phyloP scores from a whole-genome alignment of 2,888 invertebrate species.

The Linyphia triangularis region DNA sequence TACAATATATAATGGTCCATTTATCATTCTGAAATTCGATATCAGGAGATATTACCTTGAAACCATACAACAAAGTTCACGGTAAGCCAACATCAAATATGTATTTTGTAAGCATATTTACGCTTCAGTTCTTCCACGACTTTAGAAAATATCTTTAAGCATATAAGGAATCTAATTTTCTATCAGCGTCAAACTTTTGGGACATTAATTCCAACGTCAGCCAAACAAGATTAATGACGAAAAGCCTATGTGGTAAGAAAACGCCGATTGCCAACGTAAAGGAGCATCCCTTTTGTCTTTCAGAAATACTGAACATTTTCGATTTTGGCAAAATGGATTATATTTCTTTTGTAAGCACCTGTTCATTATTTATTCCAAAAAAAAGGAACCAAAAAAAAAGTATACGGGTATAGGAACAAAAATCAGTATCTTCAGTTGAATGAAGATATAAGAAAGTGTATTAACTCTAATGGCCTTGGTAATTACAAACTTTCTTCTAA shows the following conservation, averaged over 20 bases:
- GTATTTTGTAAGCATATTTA: not conserved
- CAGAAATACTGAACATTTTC: slow-evolving; percentile 20
- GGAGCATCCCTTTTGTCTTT: not conserved
- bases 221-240: slow-evolving; percentile 34
- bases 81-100: not conserved
- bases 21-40: no score
- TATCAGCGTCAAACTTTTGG: not conserved
- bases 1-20: no score
- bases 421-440: no score
- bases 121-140: not conserved
- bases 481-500: no score
- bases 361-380: no score
- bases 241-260: slow-evolving; percentile 4
- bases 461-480: no score
- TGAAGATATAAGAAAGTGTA: no score
- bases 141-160: not conserved
- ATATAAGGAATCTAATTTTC: slow-evolving; percentile 4
- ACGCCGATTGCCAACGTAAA: not conserved
- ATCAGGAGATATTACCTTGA: not conserved
- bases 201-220: slow-evolving; percentile 4
- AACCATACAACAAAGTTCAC: not conserved
- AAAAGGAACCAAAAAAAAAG: no score
- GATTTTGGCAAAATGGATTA: slow-evolving; percentile 36
- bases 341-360: not conserved
- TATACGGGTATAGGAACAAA: no score